Conservation (phyloP, 2,888 invertebrate genomes). For the Protonemura montana region DNA sequence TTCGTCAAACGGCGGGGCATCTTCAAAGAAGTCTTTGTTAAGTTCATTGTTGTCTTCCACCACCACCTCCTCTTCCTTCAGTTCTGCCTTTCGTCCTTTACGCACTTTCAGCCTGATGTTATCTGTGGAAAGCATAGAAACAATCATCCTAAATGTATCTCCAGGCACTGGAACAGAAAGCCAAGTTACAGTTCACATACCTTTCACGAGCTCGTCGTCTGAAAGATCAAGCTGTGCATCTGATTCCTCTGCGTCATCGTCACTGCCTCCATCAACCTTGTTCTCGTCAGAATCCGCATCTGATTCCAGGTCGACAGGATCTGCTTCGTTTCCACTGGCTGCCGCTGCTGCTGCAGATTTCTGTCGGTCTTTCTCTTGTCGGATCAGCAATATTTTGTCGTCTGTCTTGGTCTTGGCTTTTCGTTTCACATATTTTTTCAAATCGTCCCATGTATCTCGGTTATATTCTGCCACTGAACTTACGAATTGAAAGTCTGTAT, state of each 20-base stretch:
- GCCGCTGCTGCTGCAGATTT: neutral
- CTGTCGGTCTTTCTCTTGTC: conserved; percentile 51
- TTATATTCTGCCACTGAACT: conserved; percentile 81
- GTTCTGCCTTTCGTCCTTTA: conserved; percentile 38
- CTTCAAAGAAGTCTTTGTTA: conserved; percentile 66
- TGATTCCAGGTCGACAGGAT: conserved; percentile 49
- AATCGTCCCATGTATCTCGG: conserved; percentile 80
- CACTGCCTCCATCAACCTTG: neutral
- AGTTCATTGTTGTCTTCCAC: conserved; percentile 52
- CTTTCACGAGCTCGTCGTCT: conserved; percentile 77
- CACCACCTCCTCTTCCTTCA: conserved; percentile 46
- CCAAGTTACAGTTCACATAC: conserved; percentile 51
- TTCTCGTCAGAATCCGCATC: conserved; percentile 53
- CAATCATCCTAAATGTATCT: neutral
- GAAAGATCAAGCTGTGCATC: conserved; percentile 72
- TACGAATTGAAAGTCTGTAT: conserved; percentile 83
- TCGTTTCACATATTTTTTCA: conserved; percentile 79
- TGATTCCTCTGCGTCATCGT: conserved; percentile 54
- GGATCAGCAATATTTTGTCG: conserved; percentile 77
- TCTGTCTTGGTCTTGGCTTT: conserved; percentile 83
- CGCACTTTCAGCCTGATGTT: conserved; percentile 70
- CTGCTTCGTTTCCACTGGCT: conserved; percentile 54
- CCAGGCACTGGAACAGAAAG: too few relatives aligned
- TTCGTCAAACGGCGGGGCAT: conserved; percentile 68
- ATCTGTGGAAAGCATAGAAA: conserved; percentile 57